phyloP scores from a whole-genome alignment of 2,113 vertebrate species.

The Syrmaticus mikado region DNA sequence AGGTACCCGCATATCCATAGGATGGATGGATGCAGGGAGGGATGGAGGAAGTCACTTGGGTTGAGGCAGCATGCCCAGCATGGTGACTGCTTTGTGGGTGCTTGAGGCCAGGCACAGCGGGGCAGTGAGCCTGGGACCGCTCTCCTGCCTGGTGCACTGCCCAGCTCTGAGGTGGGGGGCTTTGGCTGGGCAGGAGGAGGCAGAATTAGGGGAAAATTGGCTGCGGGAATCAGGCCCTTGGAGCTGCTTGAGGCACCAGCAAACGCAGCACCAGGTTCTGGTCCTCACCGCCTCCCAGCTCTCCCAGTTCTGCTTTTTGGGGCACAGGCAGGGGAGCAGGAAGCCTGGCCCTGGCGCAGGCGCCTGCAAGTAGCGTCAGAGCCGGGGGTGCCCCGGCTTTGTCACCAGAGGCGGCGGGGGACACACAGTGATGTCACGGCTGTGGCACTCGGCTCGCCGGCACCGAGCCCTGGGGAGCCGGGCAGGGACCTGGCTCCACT shows the following conservation, averaged over 20 bases:
- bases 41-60: not conserved
- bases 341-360: not conserved
- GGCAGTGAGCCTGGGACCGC: not conserved
- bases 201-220: not conserved
- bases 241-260: rapidly evolving
- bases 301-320: conserved; percentile 53
- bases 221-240: not conserved
- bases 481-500: conserved; percentile 63
- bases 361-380: not conserved
- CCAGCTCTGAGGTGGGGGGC: not conserved
- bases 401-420: conserved; percentile 2
- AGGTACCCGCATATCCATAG: not conserved
- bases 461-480: conserved; percentile 65
- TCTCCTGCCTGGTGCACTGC: not conserved
- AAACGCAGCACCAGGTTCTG: not conserved
- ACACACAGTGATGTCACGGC: conserved; percentile 57
- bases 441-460: conserved; percentile 33
- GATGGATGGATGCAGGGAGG: not conserved
- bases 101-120: rapidly evolving
- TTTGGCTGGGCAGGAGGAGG: not conserved
- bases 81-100: rapidly evolving
- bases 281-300: not conserved
- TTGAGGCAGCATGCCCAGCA: not conserved
- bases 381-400: not conserved
- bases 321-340: not conserved